Base-by-base conservation (phyloP, 2,888 invertebrate species). In the Zaprionus bogoriensis region DNA sequence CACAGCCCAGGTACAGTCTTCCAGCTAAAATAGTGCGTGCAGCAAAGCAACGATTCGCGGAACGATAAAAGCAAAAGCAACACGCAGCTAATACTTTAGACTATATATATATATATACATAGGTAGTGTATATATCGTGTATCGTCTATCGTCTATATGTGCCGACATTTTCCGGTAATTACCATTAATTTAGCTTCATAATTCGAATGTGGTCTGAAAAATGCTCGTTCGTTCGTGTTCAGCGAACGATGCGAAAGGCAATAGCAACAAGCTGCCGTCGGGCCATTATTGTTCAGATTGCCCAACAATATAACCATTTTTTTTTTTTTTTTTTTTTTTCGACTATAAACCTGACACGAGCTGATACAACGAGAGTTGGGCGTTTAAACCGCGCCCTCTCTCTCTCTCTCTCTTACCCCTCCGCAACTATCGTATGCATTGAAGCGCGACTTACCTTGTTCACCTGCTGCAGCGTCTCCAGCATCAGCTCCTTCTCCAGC, bases 401-500 rank as follows among this genome's bases (percentile, higher is more conserved):
- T 7, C 39, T n/a, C 42, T 17, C 3, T 32, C 9, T 22, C 12
- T 4, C 0, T 7, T n/a, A 0, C 12, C 2, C 5, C 7, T 46
- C 23, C 38, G 3, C 44, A 28, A 41, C 48, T 55, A 65, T n/a
- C n/a, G n/a, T n/a, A n/a, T 38, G 60, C 75, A 74, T 68, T 79
- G 58, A 69, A 50, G 71, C 84, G 20, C 65, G 9, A 89, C 89
- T 88, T 75, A 90, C 90, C 89, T 80, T 88, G 92, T 93, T 93
- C 91, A 95, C 95, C 92, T 95, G 93, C 68, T 95, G 89, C 69
- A 95, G 91, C 12, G 93, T 95, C 87, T 95, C 95, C 61, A 95
- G 92, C 65, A 95, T 93, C 46, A 95, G 91, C 88, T 94, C 94
- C 88, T 94, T 93, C 88, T 95, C 94, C 45, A 94, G 91, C 91